Base-by-base conservation (phyloP, 1,140 invertebrate species). In the Mamestra configurata region DNA sequence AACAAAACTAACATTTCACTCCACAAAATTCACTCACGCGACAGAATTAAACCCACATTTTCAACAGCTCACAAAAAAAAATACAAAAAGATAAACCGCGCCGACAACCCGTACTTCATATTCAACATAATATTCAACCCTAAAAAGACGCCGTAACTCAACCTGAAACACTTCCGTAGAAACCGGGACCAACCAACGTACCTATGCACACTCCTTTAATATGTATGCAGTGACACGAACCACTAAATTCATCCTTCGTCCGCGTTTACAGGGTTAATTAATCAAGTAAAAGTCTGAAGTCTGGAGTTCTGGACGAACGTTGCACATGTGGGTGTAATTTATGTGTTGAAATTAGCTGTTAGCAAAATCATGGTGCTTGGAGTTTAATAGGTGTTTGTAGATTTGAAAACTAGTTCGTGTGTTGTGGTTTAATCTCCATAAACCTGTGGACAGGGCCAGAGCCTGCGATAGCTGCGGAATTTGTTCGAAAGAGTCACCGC, bases 191-290 rank as follows among this genome's bases (percentile, higher is more conserved):
- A 70, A 55, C 70, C 70, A 57, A 55, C 37, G 72, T 51, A 77
- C 64, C 27, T 73, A 55, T 37, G 72, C 35, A 77, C 66, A 77
- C 61, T 77, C 59, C 57, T 66, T 77, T 64, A 71, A 70, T 79
- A 79, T 40, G 31, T 71, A 79, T 71, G 77, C 77, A 71, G 64
- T 79, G 51, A 70, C 77, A 57, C 77, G 64, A 43, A 18, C 61
- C 43, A 35, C 22, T 43, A 57, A 57, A 59, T 79, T 71, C 77
- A 53, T 57, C 64, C 51, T 73, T 57, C 51, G 51, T 59, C 31
- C 64, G 40, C 59, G 35, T 59, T 79, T 71, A 59, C 40, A 40
- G 66, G 66, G 77, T 79, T 79, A 79, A 79, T 79, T 79, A 79
- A 79, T 79, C 77, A 79, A 59, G 64, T 51, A 22, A 78, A 70